Evolutionary conservation across 2,888 invertebrate genomes (phyloP).

Genomic region (Dioctria rufipes): DNA sequence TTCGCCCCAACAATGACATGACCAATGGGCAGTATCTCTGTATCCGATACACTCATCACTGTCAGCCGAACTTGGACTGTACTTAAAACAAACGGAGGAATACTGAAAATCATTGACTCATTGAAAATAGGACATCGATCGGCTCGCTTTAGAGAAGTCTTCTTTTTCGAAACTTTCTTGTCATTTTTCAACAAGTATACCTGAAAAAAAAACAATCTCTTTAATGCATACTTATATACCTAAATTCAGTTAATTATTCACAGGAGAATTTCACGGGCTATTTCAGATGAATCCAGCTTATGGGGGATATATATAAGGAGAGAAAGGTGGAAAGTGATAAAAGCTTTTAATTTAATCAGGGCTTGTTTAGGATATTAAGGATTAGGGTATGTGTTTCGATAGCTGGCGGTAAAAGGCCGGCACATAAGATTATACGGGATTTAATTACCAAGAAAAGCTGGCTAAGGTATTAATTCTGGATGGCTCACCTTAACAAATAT

Average conservation of each 20-base stretch:
- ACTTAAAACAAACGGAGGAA: slow-evolving; percentile 80
- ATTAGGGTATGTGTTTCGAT: not conserved
- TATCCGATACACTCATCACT: slow-evolving; percentile 71
- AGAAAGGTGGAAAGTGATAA: slow-evolving; percentile 14
- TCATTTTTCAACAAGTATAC: slow-evolving; percentile 86
- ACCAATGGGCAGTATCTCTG: slow-evolving; percentile 79
- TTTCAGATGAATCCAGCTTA: slow-evolving; percentile 8
- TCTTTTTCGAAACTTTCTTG: slow-evolving; percentile 86
- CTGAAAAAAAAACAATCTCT: slow-evolving; percentile 68
- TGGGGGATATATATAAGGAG: not conserved
- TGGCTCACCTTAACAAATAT: slow-evolving; percentile 81
- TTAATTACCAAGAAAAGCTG: not conserved
- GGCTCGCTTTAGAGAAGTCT: slow-evolving; percentile 82
- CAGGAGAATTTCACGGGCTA: not conserved
- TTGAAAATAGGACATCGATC: slow-evolving; percentile 86
- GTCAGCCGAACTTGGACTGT: slow-evolving; percentile 83
- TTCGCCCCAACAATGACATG: slow-evolving; percentile 85
- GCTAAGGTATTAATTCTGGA: not conserved
- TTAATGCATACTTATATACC: not conserved
- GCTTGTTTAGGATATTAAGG: not conserved
- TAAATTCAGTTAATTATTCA: slow-evolving; percentile 25
- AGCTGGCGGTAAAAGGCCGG: not conserved
- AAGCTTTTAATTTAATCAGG: slow-evolving; percentile 24
- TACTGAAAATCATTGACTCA: slow-evolving; percentile 88
- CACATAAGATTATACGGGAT: slow-evolving; percentile 5